Evolutionary conservation across 30 jellyfish, hydroid and myxozoan genomes (phyloP), one percentile per base, ranked within the genome.

Genomic region (Sanderia malayensis): DNA sequence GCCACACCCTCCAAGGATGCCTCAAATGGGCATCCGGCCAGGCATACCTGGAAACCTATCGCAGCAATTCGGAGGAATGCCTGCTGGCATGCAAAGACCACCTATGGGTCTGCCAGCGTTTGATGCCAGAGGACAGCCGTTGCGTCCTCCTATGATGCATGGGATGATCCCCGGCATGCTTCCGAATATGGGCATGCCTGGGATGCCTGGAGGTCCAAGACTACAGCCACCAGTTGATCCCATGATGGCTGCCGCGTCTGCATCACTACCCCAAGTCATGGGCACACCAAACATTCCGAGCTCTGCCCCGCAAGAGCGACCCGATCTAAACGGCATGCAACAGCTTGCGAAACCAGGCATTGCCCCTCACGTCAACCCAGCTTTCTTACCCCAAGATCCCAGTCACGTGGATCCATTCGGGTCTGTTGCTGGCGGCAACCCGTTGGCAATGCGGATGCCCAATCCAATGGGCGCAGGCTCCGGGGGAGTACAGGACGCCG

Each of bases 361-460:
- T n/a, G 95, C 97, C 3, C 97, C 97, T 0, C 97, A 89, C 61
- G 86, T 89, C 24, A 89, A 89, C 73, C 97, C 97, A 6, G 97
- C 97, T 20, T 89, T 89, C 46, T 32, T 89, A 22, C 88, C 88
- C 8, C 90, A 70, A 0, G 94, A 80, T 44, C 89, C 77, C 23
- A 44, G 57, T 1, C 81, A 83, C 31, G 89, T 85, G 46, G 97
- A 89, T 41, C 86, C 84, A 41, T 34, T 61, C 74, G 64, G 25
- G 13, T 52, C 86, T 33, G n/a, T n/a, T n/a, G 96, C 84, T 57
- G 81, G 81, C 18, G 88, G 61, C 33, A 47, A 70, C 53, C 71
- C 82, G 6, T 19, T 37, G 24, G 93, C 79, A 19, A 46, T 63
- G 63, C 46, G 84, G 28, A 58, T 68, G 83, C 67, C 83, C 2